These are phyloP conservation scores for Pandion haliaetus DNA, from an alignment of 2,113 vertebrate species.

Conservation along the genomic window DNA sequence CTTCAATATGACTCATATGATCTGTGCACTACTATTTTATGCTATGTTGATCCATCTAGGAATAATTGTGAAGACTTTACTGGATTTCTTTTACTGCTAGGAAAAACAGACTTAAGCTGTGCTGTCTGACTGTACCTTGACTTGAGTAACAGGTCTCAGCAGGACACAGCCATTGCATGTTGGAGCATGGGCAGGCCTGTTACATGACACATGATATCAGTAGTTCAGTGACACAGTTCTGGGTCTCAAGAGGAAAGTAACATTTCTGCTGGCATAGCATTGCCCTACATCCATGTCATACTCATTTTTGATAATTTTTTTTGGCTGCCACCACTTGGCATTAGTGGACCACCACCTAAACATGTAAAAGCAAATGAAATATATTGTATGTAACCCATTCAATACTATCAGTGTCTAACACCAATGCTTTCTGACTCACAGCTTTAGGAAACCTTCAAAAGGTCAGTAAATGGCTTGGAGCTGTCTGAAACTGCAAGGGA, in stretches of 20 bases:
- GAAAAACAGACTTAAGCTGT: neutral
- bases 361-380: neutral
- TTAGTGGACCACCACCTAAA: neutral
- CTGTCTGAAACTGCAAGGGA: neutral
- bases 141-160: neutral
- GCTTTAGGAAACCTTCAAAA: neutral
- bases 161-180: neutral
- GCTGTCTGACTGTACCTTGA: neutral
- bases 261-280: neutral
- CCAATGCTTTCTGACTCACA: neutral
- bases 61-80: conserved; percentile 33
- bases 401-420: neutral
- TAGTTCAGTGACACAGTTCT: neutral
- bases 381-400: neutral
- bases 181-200: neutral
- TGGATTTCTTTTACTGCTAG: conserved; percentile 4
- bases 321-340: neutral
- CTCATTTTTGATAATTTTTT: neutral
- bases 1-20: conserved; percentile 36
- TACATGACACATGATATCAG: neutral
- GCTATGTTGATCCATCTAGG: conserved; percentile 37
- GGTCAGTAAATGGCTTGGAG: neutral
- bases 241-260: neutral
- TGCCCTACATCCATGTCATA: neutral
- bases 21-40: conserved; percentile 18